Base-by-base conservation (phyloP, 1,140 invertebrate species). In the Fopius arisanus region DNA sequence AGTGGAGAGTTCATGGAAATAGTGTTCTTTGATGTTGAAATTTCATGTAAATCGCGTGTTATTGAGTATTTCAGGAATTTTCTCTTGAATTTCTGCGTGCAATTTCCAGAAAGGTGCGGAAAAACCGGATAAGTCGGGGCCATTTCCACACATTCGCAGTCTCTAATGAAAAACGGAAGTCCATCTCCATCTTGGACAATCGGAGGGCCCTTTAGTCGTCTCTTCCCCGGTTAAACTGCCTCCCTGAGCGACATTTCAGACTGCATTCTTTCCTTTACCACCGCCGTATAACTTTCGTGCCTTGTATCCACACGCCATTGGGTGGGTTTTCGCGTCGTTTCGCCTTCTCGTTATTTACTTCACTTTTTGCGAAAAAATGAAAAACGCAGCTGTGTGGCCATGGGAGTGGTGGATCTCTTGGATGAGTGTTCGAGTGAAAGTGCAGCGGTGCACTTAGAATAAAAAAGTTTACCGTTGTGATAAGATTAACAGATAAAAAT, bases 261-360 rank as follows among this genome's bases (percentile, higher is more conserved):
- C 72, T 40, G 72, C 72, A 73, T 73, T 73, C 72, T 73, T 67
- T 65, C 21, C 71, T 72, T 41, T 33, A 63, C 70, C 54, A 59
- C 54, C 54, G 54, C 62, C 29, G 16, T 65, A 65, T 65, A 65
- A 31, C 62, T 33, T 33, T 16, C 16, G 62, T 33, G 62, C n/a
- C 26, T 65, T 65, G 29, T 65, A 65, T 31, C 26, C 26, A 29
- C 28, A 28, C 54, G 16, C 14, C 62, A 29, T 26, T 65, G 43
- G 43, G 72, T 75, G 73, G 79, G 80, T 81, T 65, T 80, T 74
- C 72, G 41, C 33, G 72, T 72, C 28, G 65, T 54, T 66, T 37
- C 26, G 59, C 21, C 51, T 67, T 74, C 78, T 75, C 72, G 73
- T 80, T 81, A 80, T 80, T 81, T 79, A 77, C 77, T 63, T 70